Conservation (phyloP, 2,113 vertebrate species). For the Raphicerus campestris region DNA sequence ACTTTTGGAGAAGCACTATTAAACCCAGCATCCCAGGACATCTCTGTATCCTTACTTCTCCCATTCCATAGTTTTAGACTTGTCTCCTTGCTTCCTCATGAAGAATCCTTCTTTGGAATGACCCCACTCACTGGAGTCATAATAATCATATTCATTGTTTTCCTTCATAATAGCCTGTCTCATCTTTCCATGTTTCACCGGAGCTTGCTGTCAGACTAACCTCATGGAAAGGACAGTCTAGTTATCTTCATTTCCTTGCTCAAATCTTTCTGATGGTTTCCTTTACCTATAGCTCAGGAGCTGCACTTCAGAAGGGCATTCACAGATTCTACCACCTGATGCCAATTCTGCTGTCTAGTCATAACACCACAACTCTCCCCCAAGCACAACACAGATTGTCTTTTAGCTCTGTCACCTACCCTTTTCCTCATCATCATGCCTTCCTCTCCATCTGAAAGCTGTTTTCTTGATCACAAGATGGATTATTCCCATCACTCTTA, state of each 20-base stretch:
- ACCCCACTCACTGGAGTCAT: not conserved
- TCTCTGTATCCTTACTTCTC: not conserved
- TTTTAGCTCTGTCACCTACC: not conserved
- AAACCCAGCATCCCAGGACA: not conserved
- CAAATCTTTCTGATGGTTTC: not conserved
- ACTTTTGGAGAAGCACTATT: not conserved
- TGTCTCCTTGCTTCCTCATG: not conserved
- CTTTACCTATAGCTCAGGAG: not conserved
- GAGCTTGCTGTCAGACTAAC: not conserved
- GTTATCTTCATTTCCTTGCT: not conserved
- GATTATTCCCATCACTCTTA: not conserved
- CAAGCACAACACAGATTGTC: accelerated
- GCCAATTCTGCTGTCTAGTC: not conserved
- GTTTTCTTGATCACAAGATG: not conserved
- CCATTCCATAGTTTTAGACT: not conserved
- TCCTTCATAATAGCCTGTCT: not conserved
- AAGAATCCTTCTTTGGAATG: not conserved
- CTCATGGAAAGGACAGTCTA: not conserved
- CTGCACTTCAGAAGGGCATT: not conserved
- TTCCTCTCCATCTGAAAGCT: not conserved
- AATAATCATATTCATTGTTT: not conserved
- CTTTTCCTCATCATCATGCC: not conserved
- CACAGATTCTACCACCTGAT: not conserved
- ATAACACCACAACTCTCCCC: too few relatives aligned
- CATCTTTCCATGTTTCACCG: not conserved